These are phyloP conservation scores for Heliconius sara DNA, from an alignment of 2,888 invertebrate genomes.

Conservation along the genomic window DNA sequence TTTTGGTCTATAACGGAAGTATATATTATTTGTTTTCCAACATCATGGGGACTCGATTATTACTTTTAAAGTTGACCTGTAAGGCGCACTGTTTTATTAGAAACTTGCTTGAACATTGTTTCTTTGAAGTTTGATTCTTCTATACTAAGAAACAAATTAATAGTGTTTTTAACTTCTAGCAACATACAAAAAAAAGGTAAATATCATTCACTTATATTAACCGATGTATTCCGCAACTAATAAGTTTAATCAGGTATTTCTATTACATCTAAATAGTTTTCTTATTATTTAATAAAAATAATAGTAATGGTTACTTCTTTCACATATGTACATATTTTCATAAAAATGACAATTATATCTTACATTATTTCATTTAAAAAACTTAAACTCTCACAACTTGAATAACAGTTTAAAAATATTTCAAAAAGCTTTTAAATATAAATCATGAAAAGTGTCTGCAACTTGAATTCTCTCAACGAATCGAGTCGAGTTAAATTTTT, in stretches of 20 bases:
- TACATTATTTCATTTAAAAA: neutral
- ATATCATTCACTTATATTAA: too few species aligned
- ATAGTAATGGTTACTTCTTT: too few species aligned
- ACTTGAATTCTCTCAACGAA: constrained; percentile 27
- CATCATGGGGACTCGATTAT: neutral
- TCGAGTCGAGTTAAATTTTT: constrained; percentile 47
- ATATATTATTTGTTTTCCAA: constrained; percentile 27
- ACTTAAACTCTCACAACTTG: neutral
- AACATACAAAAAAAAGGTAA: too few species aligned
- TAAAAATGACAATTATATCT: neutral
- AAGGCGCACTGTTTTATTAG: neutral
- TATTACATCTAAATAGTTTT: too few species aligned
- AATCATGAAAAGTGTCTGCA: constrained; percentile 28
- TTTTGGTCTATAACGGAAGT: constrained; percentile 55
- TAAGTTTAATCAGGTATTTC: too few species aligned
- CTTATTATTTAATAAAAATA: too few species aligned
- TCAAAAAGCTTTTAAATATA: constrained; percentile 29
- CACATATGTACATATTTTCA: neutral
- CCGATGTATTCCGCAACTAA: too few species aligned
- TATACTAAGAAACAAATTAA: neutral
- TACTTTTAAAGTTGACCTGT: neutral
- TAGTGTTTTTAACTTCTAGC: neutral
- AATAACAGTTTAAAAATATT: constrained; percentile 22
- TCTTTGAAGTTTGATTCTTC: neutral
- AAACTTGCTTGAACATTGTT: neutral